Conservation (phyloP, 2,888 invertebrate species). For the Spisula solida region DNA sequence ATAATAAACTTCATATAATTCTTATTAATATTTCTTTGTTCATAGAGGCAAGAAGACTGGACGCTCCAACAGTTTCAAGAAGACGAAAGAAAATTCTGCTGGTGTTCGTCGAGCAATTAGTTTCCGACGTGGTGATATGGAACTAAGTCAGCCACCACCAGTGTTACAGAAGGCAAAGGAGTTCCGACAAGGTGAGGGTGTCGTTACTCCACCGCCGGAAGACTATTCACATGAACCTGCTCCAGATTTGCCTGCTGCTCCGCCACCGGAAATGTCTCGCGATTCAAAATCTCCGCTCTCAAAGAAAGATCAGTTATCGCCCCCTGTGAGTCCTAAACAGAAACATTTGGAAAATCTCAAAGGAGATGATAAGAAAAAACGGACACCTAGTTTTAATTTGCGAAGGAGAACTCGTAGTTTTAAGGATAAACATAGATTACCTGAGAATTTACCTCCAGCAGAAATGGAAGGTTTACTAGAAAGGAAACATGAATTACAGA, state of each 20-base stretch:
- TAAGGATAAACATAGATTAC: constrained; percentile 86
- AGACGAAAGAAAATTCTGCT: constrained; percentile 71
- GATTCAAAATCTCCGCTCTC: constrained; percentile 70
- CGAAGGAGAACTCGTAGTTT: constrained; percentile 96
- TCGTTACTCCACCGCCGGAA: constrained; percentile 68
- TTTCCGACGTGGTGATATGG: constrained; percentile 75
- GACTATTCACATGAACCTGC: constrained; percentile 67
- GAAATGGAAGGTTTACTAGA: constrained; percentile 97
- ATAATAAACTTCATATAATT: not conserved
- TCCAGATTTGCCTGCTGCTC: constrained; percentile 74
- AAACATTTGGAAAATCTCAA: constrained; percentile 78
- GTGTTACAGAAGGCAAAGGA: constrained; percentile 81
- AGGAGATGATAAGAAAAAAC: constrained; percentile 92
- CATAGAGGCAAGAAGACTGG: constrained; percentile 78
- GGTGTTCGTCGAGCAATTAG: constrained; percentile 81
- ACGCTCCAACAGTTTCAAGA: constrained; percentile 82
- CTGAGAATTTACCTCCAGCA: constrained; percentile 92
- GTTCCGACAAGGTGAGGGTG: constrained; percentile 78
- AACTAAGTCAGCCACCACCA: constrained; percentile 74
- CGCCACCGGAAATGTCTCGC: constrained; percentile 69
- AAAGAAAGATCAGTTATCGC: constrained; percentile 78
- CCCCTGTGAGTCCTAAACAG: constrained; percentile 78
- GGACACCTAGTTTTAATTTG: constrained; percentile 98
- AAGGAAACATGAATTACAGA: constrained; percentile 97
- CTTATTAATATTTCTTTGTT: not conserved